Conservation (phyloP, 2,888 invertebrate species). For the Scelioninae gen. 2 region DNA sequence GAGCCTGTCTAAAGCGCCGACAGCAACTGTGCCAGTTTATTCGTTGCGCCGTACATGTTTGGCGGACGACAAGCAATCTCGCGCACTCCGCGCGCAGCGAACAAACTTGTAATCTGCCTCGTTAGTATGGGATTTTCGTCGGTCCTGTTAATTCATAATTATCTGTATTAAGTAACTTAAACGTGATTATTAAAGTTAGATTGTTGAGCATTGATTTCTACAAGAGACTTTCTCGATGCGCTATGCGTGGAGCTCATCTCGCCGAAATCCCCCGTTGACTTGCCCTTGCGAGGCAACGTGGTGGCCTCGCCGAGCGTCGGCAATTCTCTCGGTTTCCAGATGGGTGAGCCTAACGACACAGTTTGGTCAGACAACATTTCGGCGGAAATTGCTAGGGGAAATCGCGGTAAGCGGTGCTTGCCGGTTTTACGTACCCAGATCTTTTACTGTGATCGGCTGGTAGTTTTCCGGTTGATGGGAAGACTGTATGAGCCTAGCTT, state of each 20-base stretch:
- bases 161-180: slow-evolving; percentile 69
- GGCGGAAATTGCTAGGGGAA: too few relatives aligned
- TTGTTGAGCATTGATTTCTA: slow-evolving; percentile 77
- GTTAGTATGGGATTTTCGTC: slow-evolving; percentile 41
- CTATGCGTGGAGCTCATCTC: slow-evolving; percentile 77
- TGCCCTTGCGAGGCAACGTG: slow-evolving; percentile 81
- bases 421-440: slow-evolving; percentile 84
- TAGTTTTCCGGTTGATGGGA: slow-evolving; percentile 95
- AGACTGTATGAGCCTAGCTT: slow-evolving; percentile 94
- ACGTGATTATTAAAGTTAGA: slow-evolving; percentile 75
- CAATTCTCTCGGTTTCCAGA: slow-evolving; percentile 97
- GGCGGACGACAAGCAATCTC: slow-evolving; percentile 51
- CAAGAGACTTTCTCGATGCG: slow-evolving; percentile 79
- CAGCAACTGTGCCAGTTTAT: slow-evolving; percentile 62
- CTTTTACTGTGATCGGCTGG: slow-evolving; percentile 91
- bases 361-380: slow-evolving; percentile 19
- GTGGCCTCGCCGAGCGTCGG: slow-evolving; percentile 79
- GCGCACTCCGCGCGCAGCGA: slow-evolving; percentile 47
- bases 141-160: slow-evolving; percentile 50
- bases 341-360: slow-evolving; percentile 88
- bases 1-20: slow-evolving; percentile 61
- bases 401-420: too few relatives aligned
- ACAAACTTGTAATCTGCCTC: slow-evolving; percentile 50
- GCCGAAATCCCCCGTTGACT: slow-evolving; percentile 74
- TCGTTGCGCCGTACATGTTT: slow-evolving; percentile 56